Evolutionary conservation across 1,140 invertebrate genomes (phyloP).

Genomic region (Drosophila ercepeae): DNA sequence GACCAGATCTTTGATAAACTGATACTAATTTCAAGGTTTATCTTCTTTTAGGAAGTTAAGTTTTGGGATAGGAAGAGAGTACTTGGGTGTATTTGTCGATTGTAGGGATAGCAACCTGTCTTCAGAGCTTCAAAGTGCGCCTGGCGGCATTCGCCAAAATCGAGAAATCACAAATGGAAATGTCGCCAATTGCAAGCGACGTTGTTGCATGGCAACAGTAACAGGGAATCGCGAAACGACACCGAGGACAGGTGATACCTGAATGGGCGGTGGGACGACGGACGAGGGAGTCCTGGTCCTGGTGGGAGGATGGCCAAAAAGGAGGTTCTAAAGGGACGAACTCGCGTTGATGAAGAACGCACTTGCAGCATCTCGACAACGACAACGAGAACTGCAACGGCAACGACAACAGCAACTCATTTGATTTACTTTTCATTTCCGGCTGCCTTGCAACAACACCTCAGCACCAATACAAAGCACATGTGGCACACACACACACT

Average conservation of each 20-base stretch:
- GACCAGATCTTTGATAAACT: slow-evolving; percentile 2
- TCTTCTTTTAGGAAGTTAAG: too few species aligned
- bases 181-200: slow-evolving; percentile 49
- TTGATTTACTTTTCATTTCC: slow-evolving; percentile 83
- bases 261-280: background rate
- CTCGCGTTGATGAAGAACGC: slow-evolving; percentile 68
- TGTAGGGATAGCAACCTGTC: background rate
- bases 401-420: slow-evolving; percentile 55
- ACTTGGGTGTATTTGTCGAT: too few species aligned
- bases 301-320: background rate
- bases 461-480: slow-evolving; percentile 43
- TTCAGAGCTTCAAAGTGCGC: background rate
- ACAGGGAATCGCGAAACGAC: background rate
- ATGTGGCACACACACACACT: slow-evolving; percentile 30
- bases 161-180: slow-evolving; percentile 64
- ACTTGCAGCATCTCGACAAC: slow-evolving; percentile 35
- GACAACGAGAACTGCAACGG: slow-evolving; percentile 35
- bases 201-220: slow-evolving; percentile 39
- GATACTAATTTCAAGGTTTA: background rate
- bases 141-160: slow-evolving; percentile 16
- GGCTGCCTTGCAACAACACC: slow-evolving; percentile 60
- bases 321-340: slow-evolving; percentile 1
- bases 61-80: too few species aligned
- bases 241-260: slow-evolving; percentile 11
- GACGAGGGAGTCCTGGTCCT: background rate